A percentile compares a stretch with the other conserved stretches of the same genome.
These are phyloP conservation scores for Papilio elwesi DNA, from an alignment of 2,888 invertebrate genomes.

Conservation along the genomic window DNA sequence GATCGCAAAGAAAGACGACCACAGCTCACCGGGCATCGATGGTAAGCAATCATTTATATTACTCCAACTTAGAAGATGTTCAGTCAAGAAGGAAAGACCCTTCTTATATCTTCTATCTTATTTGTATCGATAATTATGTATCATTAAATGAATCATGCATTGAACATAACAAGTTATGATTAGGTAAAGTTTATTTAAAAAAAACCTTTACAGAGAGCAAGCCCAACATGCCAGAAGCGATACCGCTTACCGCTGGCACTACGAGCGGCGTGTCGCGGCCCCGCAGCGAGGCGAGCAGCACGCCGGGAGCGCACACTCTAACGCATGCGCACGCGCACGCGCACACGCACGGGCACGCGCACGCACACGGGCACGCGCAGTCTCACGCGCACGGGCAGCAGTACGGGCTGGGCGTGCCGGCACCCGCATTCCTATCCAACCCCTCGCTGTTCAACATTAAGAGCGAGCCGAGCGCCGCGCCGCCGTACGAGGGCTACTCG, in stretches of 20 bases:
- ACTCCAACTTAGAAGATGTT: too few relatives aligned
- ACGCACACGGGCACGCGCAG: conserved; percentile 75
- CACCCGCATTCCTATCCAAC: conserved; percentile 66
- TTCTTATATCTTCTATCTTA: too few relatives aligned
- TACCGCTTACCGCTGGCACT: conserved; percentile 61
- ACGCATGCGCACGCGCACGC: conserved; percentile 65
- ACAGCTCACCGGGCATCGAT: conserved; percentile 73
- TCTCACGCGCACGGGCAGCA: conserved; percentile 57
- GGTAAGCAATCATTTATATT: conserved; percentile 52
- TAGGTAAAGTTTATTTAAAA: background rate
- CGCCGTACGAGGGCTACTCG: conserved; percentile 64
- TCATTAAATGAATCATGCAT: too few relatives aligned
- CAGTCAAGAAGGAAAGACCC: too few relatives aligned
- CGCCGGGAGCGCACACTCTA: conserved; percentile 61
- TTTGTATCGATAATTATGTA: too few relatives aligned
- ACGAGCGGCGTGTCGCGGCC: conserved; percentile 52
- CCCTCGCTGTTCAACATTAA: conserved; percentile 77
- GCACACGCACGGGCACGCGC: conserved; percentile 52
- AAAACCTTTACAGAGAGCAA: conserved; percentile 64
- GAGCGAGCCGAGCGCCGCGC: conserved; percentile 71
- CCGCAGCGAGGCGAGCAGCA: conserved; percentile 31
- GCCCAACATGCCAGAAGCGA: conserved; percentile 75
- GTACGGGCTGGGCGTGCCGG: conserved; percentile 57
- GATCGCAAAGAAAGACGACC: conserved; percentile 73
- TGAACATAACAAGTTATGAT: too few relatives aligned